phyloP scores from a whole-genome alignment of 2,888 invertebrate species.

The Aelia acuminata region DNA sequence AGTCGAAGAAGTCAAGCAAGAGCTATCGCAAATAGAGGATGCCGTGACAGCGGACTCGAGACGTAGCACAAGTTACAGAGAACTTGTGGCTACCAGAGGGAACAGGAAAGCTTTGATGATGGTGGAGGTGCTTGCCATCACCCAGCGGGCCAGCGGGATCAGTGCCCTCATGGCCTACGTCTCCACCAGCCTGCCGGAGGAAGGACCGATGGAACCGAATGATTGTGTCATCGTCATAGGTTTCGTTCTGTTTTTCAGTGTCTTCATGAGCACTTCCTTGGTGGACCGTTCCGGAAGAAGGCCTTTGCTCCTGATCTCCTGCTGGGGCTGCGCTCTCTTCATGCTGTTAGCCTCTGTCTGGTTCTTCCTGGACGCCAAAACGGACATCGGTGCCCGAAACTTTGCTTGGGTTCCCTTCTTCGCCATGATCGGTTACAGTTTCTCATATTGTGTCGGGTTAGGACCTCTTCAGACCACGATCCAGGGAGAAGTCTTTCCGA shows the following conservation, averaged over 20 bases:
- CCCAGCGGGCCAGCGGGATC: constrained; percentile 64
- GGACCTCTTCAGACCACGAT: constrained; percentile 76
- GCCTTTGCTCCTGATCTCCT: constrained; percentile 64
- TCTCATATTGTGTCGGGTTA: constrained; percentile 74
- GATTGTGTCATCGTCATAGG: constrained; percentile 65
- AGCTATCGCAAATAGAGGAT: constrained; percentile 65
- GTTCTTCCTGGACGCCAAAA: constrained; percentile 67
- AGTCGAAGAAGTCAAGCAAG: constrained; percentile 74
- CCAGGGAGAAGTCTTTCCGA: constrained; percentile 77
- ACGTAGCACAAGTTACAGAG: constrained; percentile 59
- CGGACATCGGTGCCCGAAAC: constrained; percentile 36
- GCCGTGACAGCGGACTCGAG: constrained; percentile 65
- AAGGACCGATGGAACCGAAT: constrained; percentile 60
- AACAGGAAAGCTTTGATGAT: constrained; percentile 65
- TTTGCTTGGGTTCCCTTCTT: constrained; percentile 62
- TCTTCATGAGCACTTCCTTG: constrained; percentile 60
- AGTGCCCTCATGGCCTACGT: constrained; percentile 66
- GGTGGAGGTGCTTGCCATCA: constrained; percentile 64
- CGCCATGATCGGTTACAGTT: constrained; percentile 62
- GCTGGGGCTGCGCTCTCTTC: constrained; percentile 59
- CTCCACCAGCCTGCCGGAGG: constrained; percentile 64
- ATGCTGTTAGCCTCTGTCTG: constrained; percentile 62
- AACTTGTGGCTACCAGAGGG: constrained; percentile 64
- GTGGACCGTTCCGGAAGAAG: constrained; percentile 65
- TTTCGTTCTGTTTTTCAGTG: constrained; percentile 61